A percentile compares a stretch with the other conserved stretches of the same genome.
phyloP scores from a whole-genome alignment of 2,888 invertebrate species.

The Syrphus vitripennis region DNA sequence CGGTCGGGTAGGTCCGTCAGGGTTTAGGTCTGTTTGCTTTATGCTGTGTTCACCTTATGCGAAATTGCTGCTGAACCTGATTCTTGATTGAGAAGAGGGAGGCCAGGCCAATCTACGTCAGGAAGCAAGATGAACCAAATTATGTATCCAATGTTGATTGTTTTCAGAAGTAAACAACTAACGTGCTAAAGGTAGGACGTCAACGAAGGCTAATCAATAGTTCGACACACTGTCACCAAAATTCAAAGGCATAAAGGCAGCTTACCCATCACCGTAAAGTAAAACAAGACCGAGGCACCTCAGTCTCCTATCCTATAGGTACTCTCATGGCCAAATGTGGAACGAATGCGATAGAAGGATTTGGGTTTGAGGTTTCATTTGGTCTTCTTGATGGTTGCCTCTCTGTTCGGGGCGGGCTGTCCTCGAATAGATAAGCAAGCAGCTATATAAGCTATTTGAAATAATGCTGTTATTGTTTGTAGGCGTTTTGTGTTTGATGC shows the following conservation, averaged over 20 bases:
- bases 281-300: background rate
- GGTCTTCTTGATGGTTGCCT: conserved; percentile 4
- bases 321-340: conserved; percentile 24
- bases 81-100: background rate
- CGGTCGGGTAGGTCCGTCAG: background rate
- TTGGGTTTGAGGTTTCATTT: conserved; percentile 46
- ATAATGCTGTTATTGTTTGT: conserved; percentile 65
- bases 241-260: conserved; percentile 27
- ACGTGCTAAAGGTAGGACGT: background rate
- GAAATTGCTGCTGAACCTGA: conserved; percentile 42
- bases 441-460: conserved; percentile 54
- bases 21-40: background rate
- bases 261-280: background rate
- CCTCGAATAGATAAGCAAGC: conserved; percentile 66
- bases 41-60: conserved; percentile 5
- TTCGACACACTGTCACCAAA: conserved; percentile 42
- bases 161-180: conserved; percentile 27
- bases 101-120: background rate
- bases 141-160: conserved; percentile 27
- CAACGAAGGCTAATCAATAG: conserved; percentile 59
- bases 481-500: conserved; percentile 35
- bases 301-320: background rate
- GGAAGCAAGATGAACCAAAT: background rate
- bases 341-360: conserved; percentile 4
- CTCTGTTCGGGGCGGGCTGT: conserved; percentile 51